These are phyloP conservation scores for Pipa parva DNA, from an alignment of 2,113 vertebrate genomes.

Conservation along the genomic window DNA sequence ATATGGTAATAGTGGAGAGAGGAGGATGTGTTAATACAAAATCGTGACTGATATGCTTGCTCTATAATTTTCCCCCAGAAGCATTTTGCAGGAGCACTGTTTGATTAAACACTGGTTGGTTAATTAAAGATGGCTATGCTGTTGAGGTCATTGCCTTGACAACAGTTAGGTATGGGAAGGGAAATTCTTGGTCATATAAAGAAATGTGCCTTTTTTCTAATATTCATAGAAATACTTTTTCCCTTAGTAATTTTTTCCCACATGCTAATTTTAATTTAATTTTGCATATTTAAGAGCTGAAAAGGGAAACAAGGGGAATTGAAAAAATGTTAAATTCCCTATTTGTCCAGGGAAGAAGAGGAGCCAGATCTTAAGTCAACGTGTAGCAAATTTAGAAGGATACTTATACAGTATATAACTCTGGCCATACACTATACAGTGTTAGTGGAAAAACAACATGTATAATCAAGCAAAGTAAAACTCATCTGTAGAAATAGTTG, in stretches of 20 bases:
- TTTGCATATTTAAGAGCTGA: too few relatives aligned
- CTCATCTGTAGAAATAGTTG: too few relatives aligned
- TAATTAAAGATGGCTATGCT: constrained; percentile 73
- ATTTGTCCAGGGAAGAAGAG: background rate
- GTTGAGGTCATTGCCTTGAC: constrained; percentile 73
- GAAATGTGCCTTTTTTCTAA: background rate
- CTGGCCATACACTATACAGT: too few relatives aligned
- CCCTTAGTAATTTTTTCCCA: too few relatives aligned
- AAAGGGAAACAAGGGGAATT: too few relatives aligned
- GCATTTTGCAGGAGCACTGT: constrained; percentile 64
- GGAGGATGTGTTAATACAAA: constrained; percentile 19
- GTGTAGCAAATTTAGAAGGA: too few relatives aligned
- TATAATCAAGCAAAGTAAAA: too few relatives aligned
- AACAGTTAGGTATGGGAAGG: constrained; percentile 72
- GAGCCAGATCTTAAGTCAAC: too few relatives aligned
- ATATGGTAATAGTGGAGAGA: constrained; percentile 27
- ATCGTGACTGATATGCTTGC: constrained; percentile 60
- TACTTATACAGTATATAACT: too few relatives aligned
- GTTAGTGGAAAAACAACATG: too few relatives aligned
- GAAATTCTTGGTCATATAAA: constrained; percentile 59
- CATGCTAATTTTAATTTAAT: too few relatives aligned
- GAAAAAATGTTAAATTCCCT: background rate
- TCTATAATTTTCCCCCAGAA: constrained; percentile 63
- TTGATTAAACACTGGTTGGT: too few relatives aligned
- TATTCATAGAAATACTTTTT: background rate